phyloP scores from a whole-genome alignment of 2,113 vertebrate genomes.

The Redunca redunca region DNA sequence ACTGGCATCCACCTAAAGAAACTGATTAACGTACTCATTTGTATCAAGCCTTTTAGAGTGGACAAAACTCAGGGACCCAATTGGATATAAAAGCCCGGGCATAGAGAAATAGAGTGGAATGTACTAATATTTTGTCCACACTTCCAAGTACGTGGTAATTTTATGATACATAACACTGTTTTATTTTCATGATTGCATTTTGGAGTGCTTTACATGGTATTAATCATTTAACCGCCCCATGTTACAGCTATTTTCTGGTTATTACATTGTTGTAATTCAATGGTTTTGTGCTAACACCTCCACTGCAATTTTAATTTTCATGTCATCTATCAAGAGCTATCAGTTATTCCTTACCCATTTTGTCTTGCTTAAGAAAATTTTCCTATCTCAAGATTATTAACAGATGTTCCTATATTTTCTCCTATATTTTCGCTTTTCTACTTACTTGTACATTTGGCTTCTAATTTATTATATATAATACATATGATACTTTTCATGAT shows the following conservation, averaged over 20 bases:
- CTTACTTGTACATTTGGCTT: not conserved
- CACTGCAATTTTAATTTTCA: not conserved
- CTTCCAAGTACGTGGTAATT: not conserved
- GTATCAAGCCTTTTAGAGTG: not conserved
- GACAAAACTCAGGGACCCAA: not conserved
- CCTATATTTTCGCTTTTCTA: not conserved
- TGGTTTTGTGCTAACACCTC: not conserved
- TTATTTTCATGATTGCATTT: not conserved
- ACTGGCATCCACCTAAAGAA: not conserved
- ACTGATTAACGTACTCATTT: not conserved
- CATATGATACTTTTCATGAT: not conserved
- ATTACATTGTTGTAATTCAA: not conserved
- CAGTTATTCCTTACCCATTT: not conserved
- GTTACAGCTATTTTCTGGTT: not conserved
- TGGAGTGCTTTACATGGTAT: not conserved
- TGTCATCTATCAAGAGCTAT: not conserved
- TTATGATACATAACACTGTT: not conserved
- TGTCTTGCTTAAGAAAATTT: not conserved
- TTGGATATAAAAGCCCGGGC: not conserved
- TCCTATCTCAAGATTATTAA: not conserved
- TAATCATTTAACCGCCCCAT: not conserved
- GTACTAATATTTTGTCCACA: not conserved
- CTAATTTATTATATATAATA: not conserved
- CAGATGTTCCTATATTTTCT: not conserved
- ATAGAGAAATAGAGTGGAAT: not conserved